A percentile compares a stretch with the other conserved stretches of the same genome.
These are phyloP conservation scores for Drepana falcataria DNA, from an alignment of 2,888 invertebrate species.

Conservation along the genomic window DNA sequence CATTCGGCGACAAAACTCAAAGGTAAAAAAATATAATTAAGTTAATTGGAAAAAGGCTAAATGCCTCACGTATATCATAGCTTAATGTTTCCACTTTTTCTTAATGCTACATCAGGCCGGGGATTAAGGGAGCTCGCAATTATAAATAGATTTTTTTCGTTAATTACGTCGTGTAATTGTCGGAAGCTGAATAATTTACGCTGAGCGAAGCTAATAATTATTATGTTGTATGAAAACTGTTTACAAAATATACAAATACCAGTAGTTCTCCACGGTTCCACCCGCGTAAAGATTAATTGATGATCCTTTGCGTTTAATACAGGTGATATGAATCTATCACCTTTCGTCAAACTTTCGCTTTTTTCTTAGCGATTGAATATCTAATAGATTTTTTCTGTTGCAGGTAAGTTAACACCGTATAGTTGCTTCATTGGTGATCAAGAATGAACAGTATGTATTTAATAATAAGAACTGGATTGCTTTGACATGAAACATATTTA, in stretches of 20 bases:
- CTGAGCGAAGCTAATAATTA: constrained; percentile 1
- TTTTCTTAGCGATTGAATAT: constrained; percentile 1
- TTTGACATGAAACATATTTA: too few relatives aligned
- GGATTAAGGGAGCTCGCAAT: constrained; percentile 44
- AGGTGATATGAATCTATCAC: too few relatives aligned
- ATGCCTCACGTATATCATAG: constrained; percentile 39
- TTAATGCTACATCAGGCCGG: constrained; percentile 48
- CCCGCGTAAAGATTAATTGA: too few relatives aligned
- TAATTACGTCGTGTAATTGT: constrained; percentile 22
- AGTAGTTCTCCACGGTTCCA: too few relatives aligned
- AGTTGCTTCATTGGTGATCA: too few relatives aligned
- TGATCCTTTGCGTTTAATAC: too few relatives aligned
- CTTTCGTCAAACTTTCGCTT: too few relatives aligned
- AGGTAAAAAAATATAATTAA: constrained; percentile 57
- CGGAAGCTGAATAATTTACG: not conserved
- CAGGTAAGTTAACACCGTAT: constrained; percentile 28
- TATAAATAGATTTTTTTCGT: constrained; percentile 48
- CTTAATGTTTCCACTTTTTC: constrained; percentile 54
- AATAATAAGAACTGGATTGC: too few relatives aligned
- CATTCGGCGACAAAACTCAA: constrained; percentile 19
- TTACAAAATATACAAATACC: too few relatives aligned
- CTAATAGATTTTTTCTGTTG: constrained; percentile 10
- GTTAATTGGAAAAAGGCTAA: constrained; percentile 54
- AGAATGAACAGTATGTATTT: too few relatives aligned
- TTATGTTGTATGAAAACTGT: not conserved